Evolutionary conservation across 2,888 invertebrate species (phyloP).

Genomic region (Diadegma fenestrale): DNA sequence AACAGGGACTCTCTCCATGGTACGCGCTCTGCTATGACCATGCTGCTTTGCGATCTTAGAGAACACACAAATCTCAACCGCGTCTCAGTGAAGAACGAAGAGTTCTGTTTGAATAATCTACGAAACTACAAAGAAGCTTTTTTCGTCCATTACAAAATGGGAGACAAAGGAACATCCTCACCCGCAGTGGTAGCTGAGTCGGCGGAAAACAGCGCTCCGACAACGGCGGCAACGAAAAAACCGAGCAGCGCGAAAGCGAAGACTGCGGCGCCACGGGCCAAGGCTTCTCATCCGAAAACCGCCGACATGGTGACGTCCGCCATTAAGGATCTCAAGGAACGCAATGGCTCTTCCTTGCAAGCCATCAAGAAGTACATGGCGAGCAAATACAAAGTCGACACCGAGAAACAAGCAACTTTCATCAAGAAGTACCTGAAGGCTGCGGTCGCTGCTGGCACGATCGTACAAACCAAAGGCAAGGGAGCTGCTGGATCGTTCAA

Average conservation of each 20-base stretch:
- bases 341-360: slow-evolving; percentile 86
- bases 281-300: slow-evolving; percentile 85
- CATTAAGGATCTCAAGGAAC: slow-evolving; percentile 85
- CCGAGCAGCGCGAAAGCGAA: slow-evolving; percentile 70
- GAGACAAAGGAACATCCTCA: slow-evolving; percentile 52
- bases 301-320: slow-evolving; percentile 87
- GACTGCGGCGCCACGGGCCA: slow-evolving; percentile 79
- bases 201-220: slow-evolving; percentile 45
- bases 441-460: slow-evolving; percentile 85
- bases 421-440: slow-evolving; percentile 87
- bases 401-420: slow-evolving; percentile 86
- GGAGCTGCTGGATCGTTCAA: slow-evolving; percentile 85
- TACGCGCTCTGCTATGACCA: slow-evolving; percentile 57
- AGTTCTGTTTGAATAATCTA: not conserved
- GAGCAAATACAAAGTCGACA: slow-evolving; percentile 87
- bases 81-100: not conserved
- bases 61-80: not conserved
- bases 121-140: slow-evolving; percentile 5
- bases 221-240: slow-evolving; percentile 69
- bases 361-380: slow-evolving; percentile 88
- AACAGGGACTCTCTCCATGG: slow-evolving; percentile 63
- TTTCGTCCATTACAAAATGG: slow-evolving; percentile 1
- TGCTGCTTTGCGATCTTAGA: not conserved
- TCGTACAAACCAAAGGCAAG: slow-evolving; percentile 86
- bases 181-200: slow-evolving; percentile 43